phyloP scores from a whole-genome alignment of 1,140 invertebrate genomes.

The Temnothorax curvispinosus region DNA sequence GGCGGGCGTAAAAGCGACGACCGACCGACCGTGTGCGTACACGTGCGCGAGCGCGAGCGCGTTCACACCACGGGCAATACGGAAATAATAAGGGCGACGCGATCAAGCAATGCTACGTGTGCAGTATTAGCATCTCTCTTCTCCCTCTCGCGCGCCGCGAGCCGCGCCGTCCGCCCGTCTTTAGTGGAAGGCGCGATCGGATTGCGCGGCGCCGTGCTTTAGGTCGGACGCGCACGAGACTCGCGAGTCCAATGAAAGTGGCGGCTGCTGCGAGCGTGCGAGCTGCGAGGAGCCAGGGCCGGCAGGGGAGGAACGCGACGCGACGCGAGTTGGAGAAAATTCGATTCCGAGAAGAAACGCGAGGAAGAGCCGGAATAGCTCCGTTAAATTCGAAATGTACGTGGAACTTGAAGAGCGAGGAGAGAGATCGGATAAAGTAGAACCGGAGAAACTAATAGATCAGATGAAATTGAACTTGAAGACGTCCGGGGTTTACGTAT shows the following conservation, averaged over 20 bases:
- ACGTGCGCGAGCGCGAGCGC: not conserved
- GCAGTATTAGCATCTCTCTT: slow-evolving; percentile 31
- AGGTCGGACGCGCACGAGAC: slow-evolving; percentile 42
- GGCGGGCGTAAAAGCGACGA: not conserved
- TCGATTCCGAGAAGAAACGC: slow-evolving; percentile 11
- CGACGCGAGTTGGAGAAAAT: not conserved
- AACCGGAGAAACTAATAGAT: not conserved
- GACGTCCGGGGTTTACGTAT: not conserved
- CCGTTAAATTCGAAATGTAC: not conserved
- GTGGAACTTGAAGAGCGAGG: not conserved
- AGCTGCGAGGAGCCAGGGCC: not conserved
- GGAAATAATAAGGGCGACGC: slow-evolving; percentile 46
- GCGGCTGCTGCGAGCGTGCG: not conserved
- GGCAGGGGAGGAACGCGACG: not conserved
- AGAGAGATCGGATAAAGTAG: not conserved
- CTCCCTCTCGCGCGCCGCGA: not conserved
- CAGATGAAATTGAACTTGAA: not conserved
- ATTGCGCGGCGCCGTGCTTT: slow-evolving; percentile 42
- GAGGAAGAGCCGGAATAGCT: not conserved
- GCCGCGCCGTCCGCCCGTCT: not conserved
- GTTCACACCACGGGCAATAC: not conserved
- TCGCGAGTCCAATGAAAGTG: slow-evolving; percentile 2
- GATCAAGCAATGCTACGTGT: slow-evolving; percentile 6
- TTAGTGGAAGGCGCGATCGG: slow-evolving; percentile 34
- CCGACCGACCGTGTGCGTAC: not conserved